Evolutionary conservation across 2,113 vertebrate genomes (phyloP), one percentile per base, ranked within the genome.

Genomic region (Orthonyx spaldingii): DNA sequence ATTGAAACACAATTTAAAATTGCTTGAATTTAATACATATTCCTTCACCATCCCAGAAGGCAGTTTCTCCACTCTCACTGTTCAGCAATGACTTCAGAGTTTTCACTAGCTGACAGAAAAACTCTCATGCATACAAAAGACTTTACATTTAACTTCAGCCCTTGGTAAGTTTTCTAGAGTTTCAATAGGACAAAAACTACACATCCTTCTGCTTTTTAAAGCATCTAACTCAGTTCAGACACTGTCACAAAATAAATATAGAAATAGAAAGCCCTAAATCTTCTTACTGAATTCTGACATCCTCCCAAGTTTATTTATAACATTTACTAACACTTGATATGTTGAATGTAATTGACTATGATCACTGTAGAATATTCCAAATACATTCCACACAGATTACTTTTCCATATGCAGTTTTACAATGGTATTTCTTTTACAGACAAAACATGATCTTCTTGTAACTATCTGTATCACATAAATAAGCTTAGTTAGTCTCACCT

Each of bases 401-500:
- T 35, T 92, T 81, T n/a, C 39, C 41, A 55, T 21, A 47, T 0
- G 0, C 4, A 52, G 21, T 70, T 84, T 64, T 56, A 69, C 14
- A 60, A 72, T 7, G 6, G 13, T 28, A 47, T 53, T 77, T 86
- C 21, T 83, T 93, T 75, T 64, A 64, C 22, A 88, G 60, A 71
- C 5, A 6, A 22, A 94, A 78, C 6, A 52, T 15, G 11, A 91
- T 66, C 39, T 68, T 75, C 32, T 77, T 66, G 53, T 3, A 63
- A 41, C 18, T 61, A 66, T 11, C 23, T 49, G 21, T 13, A 65
- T 6, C 12, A 53, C 7, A 55, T 1, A 72, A 17, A 42, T 6
- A 89, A 10, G 52, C 71, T 96, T 93, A 87, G 86, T 87, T 90
- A 88, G 41, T 84, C 97, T 96, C 88, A 98, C 99, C 98, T 99